Evolutionary conservation across 2,113 vertebrate species (phyloP), one percentile per base, ranked within the genome.

Genomic region (Gracilinanus agilis): DNA sequence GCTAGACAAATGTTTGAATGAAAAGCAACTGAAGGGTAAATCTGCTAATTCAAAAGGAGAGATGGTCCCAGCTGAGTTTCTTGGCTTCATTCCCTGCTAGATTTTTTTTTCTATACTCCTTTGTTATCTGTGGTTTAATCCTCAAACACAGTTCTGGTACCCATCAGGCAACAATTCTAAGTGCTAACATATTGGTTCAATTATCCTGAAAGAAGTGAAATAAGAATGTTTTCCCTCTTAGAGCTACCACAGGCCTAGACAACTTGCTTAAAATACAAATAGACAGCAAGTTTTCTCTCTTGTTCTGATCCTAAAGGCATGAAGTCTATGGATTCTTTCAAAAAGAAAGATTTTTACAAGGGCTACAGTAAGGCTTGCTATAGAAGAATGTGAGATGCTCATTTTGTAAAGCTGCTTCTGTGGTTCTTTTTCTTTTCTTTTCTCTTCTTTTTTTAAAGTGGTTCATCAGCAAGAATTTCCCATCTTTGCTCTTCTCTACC

Each of bases 71-170:
- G 93, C 96, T 97, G 96, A 93, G 92, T 96, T 94, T 89, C 92
- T 94, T 97, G 95, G 61, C 55, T 29, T 7, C 58, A 0, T 44
- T 90, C 96, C 95, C 6, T 90, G 54, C 54, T 89, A 24, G 24
- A 95, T 0, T 93, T 96, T 92, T 0, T 93, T 96, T 92, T 54
- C 90, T 90, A 8, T 6, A 9, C 92, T 95, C 95, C 3, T 96
- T 97, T 97, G 56, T 98, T 95, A 97, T 94, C 55, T 92, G 25
- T 93, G 25, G 91, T 96, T 98, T 98, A 49, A 89, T 95, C 96
- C 94, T 97, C 34, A 96, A 96, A 94, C 95, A 92, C 90, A 83
- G 25, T 96, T 96, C 10, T 97, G 94, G 97, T 89, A 21, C 92
- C 95, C 96, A 96, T 7, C 94, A 25, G 0, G 93, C 94, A 97